Base-by-base conservation (phyloP, 2,888 invertebrate genomes). In the Ophion ventricosus region DNA sequence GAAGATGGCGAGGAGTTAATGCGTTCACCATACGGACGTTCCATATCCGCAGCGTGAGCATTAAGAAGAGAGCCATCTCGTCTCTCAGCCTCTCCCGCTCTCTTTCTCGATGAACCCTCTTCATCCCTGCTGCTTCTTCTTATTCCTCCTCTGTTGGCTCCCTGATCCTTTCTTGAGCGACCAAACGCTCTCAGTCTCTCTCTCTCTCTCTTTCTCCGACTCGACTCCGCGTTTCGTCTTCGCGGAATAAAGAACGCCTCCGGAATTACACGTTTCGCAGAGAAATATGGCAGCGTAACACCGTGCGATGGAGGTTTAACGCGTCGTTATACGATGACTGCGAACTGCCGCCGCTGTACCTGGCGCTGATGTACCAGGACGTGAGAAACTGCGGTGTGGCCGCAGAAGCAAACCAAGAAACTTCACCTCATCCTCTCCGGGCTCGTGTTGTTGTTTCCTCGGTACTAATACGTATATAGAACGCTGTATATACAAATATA, bases 221-320 rank as follows among this genome's bases (percentile, higher is more conserved):
- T 43, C 14, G 40, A 57, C 25, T 20, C 49, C 49, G 20, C 43
- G 17, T 63, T 35, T 26, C 77, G 57, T 77, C 83, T 78, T 77
- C 82, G 80, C 29, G 84, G 84, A 82, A 85, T 79, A 82, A 86
- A 86, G 64, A 77, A 85, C 82, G 85, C 85, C 83, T 85, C 80
- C 78, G 82, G 85, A 86, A 86, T 86, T 85, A 86, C 85, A 85
- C 85, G 85, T 85, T 86, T 86, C 72, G 69, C 79, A 26, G 59
- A 76, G 82, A 63, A 82, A 80, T 73, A 77, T 67, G 59, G 76
- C 85, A 56, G 70, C 69, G 85, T 85, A 82, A 85, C 85, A 77
- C 77, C 80, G 80, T 66, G 49, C 76, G 73, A 85, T 77, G 82
- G 76, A 82, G 74, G 79, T 82, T 85, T 85, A 85, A 82, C 85